phyloP scores from a whole-genome alignment of 23 tunicate species.

The Phallusia fumigata region DNA sequence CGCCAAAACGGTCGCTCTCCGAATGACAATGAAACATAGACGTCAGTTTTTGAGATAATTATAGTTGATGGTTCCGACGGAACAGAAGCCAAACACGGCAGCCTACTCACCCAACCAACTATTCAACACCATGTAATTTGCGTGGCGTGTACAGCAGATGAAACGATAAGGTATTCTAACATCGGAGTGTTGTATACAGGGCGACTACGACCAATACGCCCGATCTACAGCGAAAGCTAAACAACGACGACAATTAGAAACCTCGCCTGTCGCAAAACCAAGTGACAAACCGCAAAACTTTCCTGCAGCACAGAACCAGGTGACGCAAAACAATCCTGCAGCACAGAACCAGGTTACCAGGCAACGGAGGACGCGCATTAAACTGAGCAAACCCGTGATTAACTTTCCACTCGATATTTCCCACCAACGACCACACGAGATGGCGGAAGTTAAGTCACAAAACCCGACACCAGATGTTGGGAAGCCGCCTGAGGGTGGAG shows the following conservation, averaged over 20 bases:
- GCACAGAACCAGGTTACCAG: background rate
- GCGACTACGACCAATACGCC: slow-evolving; percentile 77
- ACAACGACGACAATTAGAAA: background rate
- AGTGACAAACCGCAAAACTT: slow-evolving; percentile 1
- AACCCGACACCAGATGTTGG: no score
- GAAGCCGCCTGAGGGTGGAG: no score
- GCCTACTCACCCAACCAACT: no score
- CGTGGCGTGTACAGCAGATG: no score
- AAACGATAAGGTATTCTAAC: background rate
- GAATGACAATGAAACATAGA: no score
- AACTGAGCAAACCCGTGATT: background rate
- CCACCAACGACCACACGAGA: background rate
- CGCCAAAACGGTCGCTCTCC: no score
- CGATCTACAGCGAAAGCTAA: slow-evolving; percentile 35
- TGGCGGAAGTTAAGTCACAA: background rate
- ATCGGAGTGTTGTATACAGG: slow-evolving; percentile 1
- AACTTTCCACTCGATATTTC: background rate
- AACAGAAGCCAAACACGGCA: no score
- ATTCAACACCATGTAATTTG: no score
- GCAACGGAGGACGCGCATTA: background rate
- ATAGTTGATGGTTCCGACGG: no score
- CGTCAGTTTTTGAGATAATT: no score
- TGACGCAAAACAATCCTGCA: background rate
- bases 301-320: background rate
- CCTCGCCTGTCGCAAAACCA: background rate